A percentile compares a stretch with the other conserved stretches of the same genome.
Conservation (phyloP, 2,113 vertebrate species). For the Heterotilapia buettikoferi region DNA sequence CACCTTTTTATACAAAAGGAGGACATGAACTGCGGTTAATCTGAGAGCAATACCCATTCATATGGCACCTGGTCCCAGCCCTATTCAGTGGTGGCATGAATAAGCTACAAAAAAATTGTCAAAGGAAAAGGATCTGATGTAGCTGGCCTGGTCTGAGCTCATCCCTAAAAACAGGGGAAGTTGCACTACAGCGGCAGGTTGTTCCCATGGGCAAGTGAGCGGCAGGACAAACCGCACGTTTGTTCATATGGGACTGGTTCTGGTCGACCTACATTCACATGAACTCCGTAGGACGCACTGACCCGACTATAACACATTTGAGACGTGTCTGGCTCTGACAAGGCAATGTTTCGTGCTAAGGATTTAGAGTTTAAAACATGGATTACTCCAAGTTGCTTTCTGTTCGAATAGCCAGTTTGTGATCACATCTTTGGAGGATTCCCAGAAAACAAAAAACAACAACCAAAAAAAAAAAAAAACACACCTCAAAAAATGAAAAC, state of each 20-base stretch:
- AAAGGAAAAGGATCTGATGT: constrained; percentile 51
- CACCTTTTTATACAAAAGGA: constrained; percentile 63
- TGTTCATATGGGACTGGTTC: constrained; percentile 43
- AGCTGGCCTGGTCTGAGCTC: constrained; percentile 40
- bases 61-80: constrained; percentile 52
- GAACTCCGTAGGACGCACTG: constrained; percentile 29
- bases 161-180: constrained; percentile 35
- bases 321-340: not conserved
- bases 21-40: constrained; percentile 50
- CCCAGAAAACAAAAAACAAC: not conserved
- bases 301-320: constrained; percentile 18
- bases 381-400: constrained; percentile 3
- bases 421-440: constrained; percentile 43
- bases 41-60: constrained; percentile 60
- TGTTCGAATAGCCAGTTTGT: constrained; percentile 14
- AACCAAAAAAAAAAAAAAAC: not conserved
- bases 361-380: not conserved
- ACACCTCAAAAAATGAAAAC: not conserved
- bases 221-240: constrained; percentile 37
- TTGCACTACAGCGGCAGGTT: constrained; percentile 16
- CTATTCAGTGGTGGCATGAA: constrained; percentile 54
- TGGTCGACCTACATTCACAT: constrained; percentile 50
- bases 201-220: constrained; percentile 52
- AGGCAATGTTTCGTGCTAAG: not conserved
- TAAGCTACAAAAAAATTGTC: constrained; percentile 12